Percentiles rank a stretch among this genome's conserved stretches.
Evolutionary conservation across 1,140 invertebrate species (phyloP).

Genomic region (Ceratina australensis): DNA sequence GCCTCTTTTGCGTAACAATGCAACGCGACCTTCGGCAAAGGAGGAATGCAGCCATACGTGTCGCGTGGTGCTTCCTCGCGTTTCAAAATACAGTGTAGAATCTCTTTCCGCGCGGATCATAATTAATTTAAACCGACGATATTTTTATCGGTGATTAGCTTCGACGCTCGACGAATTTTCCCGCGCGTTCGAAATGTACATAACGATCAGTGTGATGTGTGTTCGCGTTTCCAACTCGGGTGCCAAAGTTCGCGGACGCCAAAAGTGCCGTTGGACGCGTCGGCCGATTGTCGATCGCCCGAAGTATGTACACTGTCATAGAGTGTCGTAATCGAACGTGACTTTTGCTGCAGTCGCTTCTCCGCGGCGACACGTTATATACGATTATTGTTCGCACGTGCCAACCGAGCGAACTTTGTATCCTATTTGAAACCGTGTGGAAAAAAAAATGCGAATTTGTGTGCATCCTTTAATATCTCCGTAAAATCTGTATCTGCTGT

Average conservation of each 20-base stretch:
- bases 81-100: background rate
- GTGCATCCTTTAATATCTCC: too few species aligned
- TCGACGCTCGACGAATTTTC: too few species aligned
- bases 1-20: slow-evolving; percentile 17
- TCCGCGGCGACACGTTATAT: slow-evolving; percentile 1
- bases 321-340: slow-evolving; percentile 55
- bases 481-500: too few species aligned
- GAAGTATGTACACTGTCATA: slow-evolving; percentile 22
- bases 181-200: background rate
- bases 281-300: slow-evolving; percentile 23
- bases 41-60: background rate
- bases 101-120: background rate
- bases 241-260: slow-evolving; percentile 39
- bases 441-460: too few species aligned
- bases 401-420: background rate
- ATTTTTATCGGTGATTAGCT: background rate
- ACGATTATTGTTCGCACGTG: slow-evolving; percentile 41
- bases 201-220: background rate
- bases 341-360: slow-evolving; percentile 39
- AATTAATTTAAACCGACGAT: background rate
- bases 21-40: background rate
- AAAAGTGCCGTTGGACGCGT: slow-evolving; percentile 22
- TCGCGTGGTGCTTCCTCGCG: background rate
- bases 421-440: too few species aligned
- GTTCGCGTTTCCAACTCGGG: slow-evolving; percentile 11